Conservation (phyloP, 2,113 vertebrate genomes). For the Trematomus loennbergii region DNA sequence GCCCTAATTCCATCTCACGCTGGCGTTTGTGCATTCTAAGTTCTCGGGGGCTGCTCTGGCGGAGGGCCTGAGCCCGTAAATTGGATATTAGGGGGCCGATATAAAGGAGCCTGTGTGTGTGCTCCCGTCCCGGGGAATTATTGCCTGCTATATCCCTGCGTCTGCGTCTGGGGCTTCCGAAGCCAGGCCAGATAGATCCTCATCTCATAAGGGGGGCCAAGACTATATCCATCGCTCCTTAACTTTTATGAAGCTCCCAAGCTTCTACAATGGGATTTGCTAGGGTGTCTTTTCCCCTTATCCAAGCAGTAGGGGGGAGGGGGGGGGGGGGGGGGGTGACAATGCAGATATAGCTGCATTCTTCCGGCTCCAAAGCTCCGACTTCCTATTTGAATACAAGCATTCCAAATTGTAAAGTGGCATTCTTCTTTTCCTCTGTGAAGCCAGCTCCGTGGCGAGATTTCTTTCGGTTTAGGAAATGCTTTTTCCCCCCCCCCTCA, state of each 20-base stretch:
- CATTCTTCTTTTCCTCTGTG: conserved; percentile 80
- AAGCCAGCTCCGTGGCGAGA: conserved; percentile 60
- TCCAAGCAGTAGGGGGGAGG: conserved; percentile 60
- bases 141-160: conserved; percentile 83
- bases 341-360: conserved; percentile 83
- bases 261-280: conserved; percentile 86
- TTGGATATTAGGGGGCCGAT: conserved; percentile 85
- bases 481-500: conserved; percentile 21
- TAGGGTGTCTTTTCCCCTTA: conserved; percentile 80
- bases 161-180: conserved; percentile 78
- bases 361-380: conserved; percentile 72
- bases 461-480: conserved; percentile 62
- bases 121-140: conserved; percentile 83
- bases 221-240: conserved; percentile 84
- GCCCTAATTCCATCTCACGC: conserved; percentile 83
- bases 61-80: conserved; percentile 83
- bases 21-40: conserved; percentile 82
- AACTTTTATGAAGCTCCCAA: conserved; percentile 85
- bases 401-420: conserved; percentile 82
- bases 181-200: conserved; percentile 80
- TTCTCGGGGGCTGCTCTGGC: conserved; percentile 82
- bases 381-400: conserved; percentile 82
- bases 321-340: conserved; percentile 67
- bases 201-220: conserved; percentile 82
- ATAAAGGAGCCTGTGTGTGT: conserved; percentile 86